Evolutionary conservation across 2,888 invertebrate species (phyloP), one percentile per base, ranked within the genome.

Genomic region (Nesidiocoris tenuis): DNA sequence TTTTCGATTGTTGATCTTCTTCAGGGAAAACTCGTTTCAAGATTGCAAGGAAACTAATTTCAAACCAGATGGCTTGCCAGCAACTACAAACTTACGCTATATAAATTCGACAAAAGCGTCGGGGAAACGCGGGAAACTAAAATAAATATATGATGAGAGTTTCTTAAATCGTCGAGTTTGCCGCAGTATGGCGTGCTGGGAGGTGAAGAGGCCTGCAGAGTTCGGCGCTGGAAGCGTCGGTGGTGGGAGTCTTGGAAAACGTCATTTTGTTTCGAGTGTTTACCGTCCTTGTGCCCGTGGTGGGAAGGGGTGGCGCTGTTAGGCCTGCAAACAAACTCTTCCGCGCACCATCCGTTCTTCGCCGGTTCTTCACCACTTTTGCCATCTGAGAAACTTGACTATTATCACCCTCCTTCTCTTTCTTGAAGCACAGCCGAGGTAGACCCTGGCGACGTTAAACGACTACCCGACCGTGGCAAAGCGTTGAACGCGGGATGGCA

Each of bases 281-380:
- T 77, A 75, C 76, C 72, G 75, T 57, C 71, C 76, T 76, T 70
- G 76, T 67, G 71, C 79, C 68, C 70, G 76, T 61, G 75, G 83
- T 84, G 84, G 86, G 85, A 86, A 86, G 86, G 86, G 86, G 86
- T 86, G 86, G 85, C 84, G 25, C 66, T 75, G 75, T 66, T 75
- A 75, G 75, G 67, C 67, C 75, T 59, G 75, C 75, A 75, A 75
- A 75, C 75, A 75, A 75, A 75, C 75, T 65, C 19, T 65, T 23
- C 23, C 55, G 23, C 65, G 19, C 61, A 23, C 68, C 76, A 12
- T 25, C 56, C 76, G 2, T 18, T 61, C 61, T 75, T 67, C 67
- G n/a, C 59, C 24, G 23, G n/a, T n/a, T n/a, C 23, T 23, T 24
- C 56, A 18, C 63, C 61, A 59, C 54, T 24, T 9, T 54, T 63